These are phyloP conservation scores for Yponomeuta cagnagella DNA, from an alignment of 2,888 invertebrate genomes.

Conservation along the genomic window DNA sequence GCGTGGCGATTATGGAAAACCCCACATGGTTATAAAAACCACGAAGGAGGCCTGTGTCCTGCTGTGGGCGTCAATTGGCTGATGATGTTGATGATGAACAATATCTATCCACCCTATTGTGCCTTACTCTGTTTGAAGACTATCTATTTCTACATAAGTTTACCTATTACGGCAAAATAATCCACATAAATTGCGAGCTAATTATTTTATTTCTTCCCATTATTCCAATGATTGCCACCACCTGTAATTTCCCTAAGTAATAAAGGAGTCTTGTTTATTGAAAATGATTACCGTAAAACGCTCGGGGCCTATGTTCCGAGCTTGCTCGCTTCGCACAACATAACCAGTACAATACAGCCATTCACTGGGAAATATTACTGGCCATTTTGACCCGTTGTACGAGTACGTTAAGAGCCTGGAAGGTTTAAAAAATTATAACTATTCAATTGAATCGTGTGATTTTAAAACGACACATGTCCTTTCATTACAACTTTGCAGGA, in stretches of 20 bases:
- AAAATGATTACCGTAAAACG: not conserved
- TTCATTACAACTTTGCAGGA: no score
- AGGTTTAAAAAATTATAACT: not conserved
- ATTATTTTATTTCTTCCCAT: not conserved
- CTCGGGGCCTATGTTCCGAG: not conserved
- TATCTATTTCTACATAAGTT: no score
- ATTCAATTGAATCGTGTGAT: not conserved
- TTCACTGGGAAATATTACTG: not conserved
- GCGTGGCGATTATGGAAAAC: no score
- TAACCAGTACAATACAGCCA: slow-evolving; percentile 1
- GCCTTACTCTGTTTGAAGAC: no score
- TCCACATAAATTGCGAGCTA: not conserved
- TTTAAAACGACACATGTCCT: no score
- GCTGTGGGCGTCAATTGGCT: no score
- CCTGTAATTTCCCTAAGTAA: slow-evolving; percentile 1
- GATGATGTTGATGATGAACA: no score
- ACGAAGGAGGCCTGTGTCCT: no score
- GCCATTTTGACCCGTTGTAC: not conserved
- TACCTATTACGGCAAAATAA: no score
- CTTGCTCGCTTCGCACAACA: not conserved
- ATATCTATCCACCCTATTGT: no score
- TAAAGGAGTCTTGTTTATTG: slow-evolving; percentile 1
- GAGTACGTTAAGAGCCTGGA: not conserved
- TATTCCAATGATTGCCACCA: not conserved
- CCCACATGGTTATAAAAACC: no score